phyloP scores from a whole-genome alignment of 1,140 invertebrate genomes.

The Saccostrea echinata region DNA sequence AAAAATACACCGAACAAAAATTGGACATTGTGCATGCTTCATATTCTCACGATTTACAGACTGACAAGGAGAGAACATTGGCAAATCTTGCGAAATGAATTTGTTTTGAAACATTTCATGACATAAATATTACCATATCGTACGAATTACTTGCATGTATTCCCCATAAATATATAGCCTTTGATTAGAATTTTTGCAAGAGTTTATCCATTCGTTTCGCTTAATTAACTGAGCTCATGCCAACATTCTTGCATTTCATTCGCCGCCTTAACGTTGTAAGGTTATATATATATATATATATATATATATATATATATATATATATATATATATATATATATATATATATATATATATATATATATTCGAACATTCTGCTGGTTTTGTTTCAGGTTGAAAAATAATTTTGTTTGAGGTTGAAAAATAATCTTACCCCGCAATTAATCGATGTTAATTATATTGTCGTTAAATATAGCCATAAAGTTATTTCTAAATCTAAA shows the following conservation, averaged over 20 bases:
- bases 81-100: neutral
- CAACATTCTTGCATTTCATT: slow-evolving; percentile 19
- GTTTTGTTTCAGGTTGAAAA: neutral
- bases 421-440: neutral
- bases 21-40: too few relatives aligned
- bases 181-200: neutral
- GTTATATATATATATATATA: slow-evolving; percentile 27
- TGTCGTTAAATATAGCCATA: too few relatives aligned
- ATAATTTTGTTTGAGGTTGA: neutral
- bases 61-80: neutral
- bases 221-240: neutral
- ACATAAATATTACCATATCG: slow-evolving; percentile 1
- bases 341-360: neutral
- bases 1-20: too few relatives aligned
- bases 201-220: neutral
- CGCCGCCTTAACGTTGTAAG: neutral
- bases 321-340: slow-evolving; percentile 4
- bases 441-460: too few relatives aligned
- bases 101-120: neutral
- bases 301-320: neutral
- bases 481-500: too few relatives aligned
- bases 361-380: neutral
- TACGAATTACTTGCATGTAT: neutral
- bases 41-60: neutral
- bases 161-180: neutral